A percentile compares a stretch with the other conserved stretches of the same genome.
These are phyloP conservation scores for Macrobrachium rosenbergii DNA, from an alignment of 1,140 invertebrate genomes.

Conservation along the genomic window DNA sequence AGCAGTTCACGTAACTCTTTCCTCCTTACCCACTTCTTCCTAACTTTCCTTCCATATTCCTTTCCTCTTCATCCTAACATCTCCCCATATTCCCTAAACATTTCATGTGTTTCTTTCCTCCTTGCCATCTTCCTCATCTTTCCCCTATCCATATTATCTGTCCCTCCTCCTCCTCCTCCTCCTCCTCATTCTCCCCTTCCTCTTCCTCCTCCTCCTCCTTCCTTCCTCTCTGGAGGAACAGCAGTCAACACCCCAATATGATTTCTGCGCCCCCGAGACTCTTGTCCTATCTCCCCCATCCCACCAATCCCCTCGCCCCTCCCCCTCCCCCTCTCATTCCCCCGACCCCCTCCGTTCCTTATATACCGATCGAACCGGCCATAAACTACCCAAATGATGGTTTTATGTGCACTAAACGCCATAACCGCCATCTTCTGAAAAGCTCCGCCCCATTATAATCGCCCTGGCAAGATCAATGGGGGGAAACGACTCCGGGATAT, in stretches of 20 bases:
- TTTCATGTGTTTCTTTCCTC: too few species aligned
- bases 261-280: not conserved
- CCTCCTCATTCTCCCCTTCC: not conserved
- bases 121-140: not conserved
- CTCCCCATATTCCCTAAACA: too few species aligned
- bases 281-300: not conserved
- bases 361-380: conserved; percentile 12
- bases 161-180: not conserved
- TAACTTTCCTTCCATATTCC: too few species aligned
- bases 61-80: too few species aligned
- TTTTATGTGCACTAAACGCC: conserved; percentile 38
- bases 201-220: not conserved
- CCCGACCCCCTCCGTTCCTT: not conserved
- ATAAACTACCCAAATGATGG: conserved; percentile 36
- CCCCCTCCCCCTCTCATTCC: not conserved
- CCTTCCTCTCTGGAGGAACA: not conserved
- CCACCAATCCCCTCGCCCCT: not conserved
- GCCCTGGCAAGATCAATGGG: conserved; percentile 14
- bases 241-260: conserved; percentile 11
- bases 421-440: conserved; percentile 22
- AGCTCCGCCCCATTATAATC: conserved; percentile 17
- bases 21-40: too few species aligned
- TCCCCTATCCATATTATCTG: not conserved
- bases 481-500: conserved; percentile 7
- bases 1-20: too few species aligned